Percentiles rank a stretch among this genome's conserved stretches.
These are phyloP conservation scores for Galago senegalensis DNA, from an alignment of 2,797 vertebrate species.

Conservation along the genomic window DNA sequence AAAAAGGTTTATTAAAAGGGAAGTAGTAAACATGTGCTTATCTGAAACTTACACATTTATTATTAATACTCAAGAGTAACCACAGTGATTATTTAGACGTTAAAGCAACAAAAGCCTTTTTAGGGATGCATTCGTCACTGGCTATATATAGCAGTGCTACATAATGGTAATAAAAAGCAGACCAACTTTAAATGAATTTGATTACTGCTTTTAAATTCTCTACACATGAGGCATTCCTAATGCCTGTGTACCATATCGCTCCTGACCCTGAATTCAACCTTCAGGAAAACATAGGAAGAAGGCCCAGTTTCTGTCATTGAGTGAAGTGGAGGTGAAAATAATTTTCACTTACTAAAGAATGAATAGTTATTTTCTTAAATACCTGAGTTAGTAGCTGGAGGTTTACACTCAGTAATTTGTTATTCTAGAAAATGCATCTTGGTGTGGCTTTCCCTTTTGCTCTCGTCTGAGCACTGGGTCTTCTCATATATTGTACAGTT, in stretches of 20 bases:
- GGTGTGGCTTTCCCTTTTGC: background rate
- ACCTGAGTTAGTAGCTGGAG: background rate
- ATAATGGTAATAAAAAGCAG: background rate
- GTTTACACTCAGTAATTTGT: background rate
- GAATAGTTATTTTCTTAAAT: slow-evolving; percentile 16
- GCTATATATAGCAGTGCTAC: background rate
- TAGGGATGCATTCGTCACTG: background rate
- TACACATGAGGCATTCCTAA: background rate
- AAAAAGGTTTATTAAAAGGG: slow-evolving; percentile 45
- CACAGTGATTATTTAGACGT: background rate
- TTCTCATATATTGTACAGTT: background rate
- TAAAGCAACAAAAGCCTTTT: background rate
- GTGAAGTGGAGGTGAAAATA: slow-evolving; percentile 19
- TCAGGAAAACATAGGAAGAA: background rate
- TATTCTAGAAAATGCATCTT: slow-evolving; percentile 9
- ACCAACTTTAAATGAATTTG: background rate
- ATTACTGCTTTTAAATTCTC: slow-evolving; percentile 39
- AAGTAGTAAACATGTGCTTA: background rate
- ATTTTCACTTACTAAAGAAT: slow-evolving; percentile 11
- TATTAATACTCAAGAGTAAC: background rate
- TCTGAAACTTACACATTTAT: slow-evolving; percentile 16
- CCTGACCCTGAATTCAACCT: background rate
- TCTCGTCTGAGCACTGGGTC: background rate
- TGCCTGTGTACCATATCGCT: background rate
- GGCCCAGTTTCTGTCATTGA: background rate